These are phyloP conservation scores for Propithecus perrieri DNA, from an alignment of 2,797 vertebrate species.

Conservation along the genomic window DNA sequence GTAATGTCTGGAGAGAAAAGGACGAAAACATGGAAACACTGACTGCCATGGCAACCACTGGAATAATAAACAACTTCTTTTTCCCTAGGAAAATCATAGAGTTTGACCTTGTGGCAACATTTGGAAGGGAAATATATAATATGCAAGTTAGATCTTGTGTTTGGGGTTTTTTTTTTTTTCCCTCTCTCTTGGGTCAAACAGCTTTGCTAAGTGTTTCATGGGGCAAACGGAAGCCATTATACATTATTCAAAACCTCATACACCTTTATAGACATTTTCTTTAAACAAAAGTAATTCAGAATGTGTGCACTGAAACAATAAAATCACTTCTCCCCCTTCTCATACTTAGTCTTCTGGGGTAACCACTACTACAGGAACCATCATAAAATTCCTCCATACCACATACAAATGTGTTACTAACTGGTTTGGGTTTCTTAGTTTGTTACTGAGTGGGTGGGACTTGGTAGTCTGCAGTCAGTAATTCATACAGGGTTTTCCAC, in stretches of 20 bases:
- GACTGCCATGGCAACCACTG: conserved; percentile 83
- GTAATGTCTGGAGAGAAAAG: conserved; percentile 83
- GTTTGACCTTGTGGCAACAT: conserved; percentile 52
- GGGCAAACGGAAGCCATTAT: background rate
- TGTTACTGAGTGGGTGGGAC: background rate
- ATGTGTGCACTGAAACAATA: background rate
- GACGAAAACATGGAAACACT: conserved; percentile 80
- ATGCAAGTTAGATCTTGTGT: conserved; percentile 5
- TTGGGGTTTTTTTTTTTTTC: conserved; percentile 1
- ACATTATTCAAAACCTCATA: background rate
- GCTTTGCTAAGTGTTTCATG: background rate
- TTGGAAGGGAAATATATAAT: conserved; percentile 66
- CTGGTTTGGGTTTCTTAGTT: background rate
- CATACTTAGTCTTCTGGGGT: background rate
- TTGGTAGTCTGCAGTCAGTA: background rate
- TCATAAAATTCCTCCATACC: background rate
- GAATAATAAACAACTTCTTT: conserved; percentile 77
- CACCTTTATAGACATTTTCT: background rate
- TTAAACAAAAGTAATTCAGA: background rate
- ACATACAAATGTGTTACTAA: background rate
- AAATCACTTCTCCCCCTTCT: background rate
- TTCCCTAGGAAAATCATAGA: conserved; percentile 66
- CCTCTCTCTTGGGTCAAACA: background rate
- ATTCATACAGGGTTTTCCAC: background rate
- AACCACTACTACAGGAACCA: background rate